Evolutionary conservation across 2,113 vertebrate species (phyloP), one percentile per base, ranked within the genome.

Genomic region (Callospermophilus lateralis): DNA sequence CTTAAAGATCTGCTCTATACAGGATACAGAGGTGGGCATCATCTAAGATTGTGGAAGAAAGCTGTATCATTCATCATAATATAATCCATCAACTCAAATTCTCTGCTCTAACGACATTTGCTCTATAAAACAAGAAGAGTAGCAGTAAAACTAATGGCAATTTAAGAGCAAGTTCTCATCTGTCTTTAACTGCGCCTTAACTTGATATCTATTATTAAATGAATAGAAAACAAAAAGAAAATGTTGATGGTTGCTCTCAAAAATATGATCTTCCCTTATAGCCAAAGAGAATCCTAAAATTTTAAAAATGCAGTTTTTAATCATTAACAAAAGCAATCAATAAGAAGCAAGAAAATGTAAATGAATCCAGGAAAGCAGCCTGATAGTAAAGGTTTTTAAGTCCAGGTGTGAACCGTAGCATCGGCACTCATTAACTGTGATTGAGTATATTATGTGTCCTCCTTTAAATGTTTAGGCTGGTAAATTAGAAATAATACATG

Each of bases 61-160:
- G 68, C 1, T 81, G 0, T 55, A 28, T 15, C 53, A 73, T 84
- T 74, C 28, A 70, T 55, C 77, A 53, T 19, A 79, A 77, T 26
- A 42, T 28, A 80, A 45, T 37, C 13, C 24, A 61, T 76, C 26
- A 30, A 70, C 32, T 76, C 72, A 68, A 9, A 76, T 65, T 91
- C 30, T 80, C 65, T 84, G 63, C 68, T 92, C 24, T 92, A 65
- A 86, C 22, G 58, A 83, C 28, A 87, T 37, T 77, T 6, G 22
- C 45, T 95, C 92, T 67, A n/a, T 45, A 87, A 42, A 90, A 93
- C 22, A 94, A 37, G 48, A 86, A 72, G 6, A 1, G 30, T 42
- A 90, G 51, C 32, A 90, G 90, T 86, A 87, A 95, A 90, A 96
- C 53, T 76, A 94, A 92, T 6, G 26, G 7, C 37, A 94, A 79